phyloP scores from a whole-genome alignment of 1,140 invertebrate species.

The Drosophila paulistorum region DNA sequence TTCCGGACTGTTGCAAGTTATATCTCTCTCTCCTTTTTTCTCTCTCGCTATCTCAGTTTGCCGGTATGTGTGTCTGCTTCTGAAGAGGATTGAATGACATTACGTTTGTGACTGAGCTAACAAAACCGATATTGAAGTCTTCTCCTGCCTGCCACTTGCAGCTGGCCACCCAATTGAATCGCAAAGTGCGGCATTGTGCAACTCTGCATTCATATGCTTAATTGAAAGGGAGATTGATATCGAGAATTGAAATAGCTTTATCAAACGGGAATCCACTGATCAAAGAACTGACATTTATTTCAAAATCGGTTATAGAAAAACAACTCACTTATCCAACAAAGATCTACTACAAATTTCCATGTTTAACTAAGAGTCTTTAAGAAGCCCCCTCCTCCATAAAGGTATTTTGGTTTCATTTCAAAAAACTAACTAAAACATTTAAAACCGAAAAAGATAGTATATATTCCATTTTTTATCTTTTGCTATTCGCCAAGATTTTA shows the following conservation, averaged over 20 bases:
- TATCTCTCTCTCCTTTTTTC: not conserved
- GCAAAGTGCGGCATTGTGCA: conserved; percentile 11
- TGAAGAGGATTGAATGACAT: conserved; percentile 5
- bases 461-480: not conserved
- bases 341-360: no score
- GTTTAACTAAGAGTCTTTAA: no score
- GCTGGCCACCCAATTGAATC: conserved; percentile 18
- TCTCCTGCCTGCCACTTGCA: not conserved
- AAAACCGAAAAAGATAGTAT: not conserved
- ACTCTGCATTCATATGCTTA: conserved; percentile 21
- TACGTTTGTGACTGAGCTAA: not conserved
- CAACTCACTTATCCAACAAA: no score
- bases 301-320: no score
- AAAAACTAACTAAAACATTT: not conserved
- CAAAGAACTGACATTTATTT: no score
- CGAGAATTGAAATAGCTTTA: not conserved
- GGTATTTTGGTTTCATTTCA: no score
- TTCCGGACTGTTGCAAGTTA: conserved; percentile 2
- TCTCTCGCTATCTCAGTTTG: not conserved
- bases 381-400: no score
- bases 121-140: not conserved
- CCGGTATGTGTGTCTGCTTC: not conserved
- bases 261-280: not conserved
- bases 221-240: not conserved
- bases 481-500: not conserved